Base-by-base conservation (phyloP, 2,888 invertebrate genomes). In the Halocaridina rubra region DNA sequence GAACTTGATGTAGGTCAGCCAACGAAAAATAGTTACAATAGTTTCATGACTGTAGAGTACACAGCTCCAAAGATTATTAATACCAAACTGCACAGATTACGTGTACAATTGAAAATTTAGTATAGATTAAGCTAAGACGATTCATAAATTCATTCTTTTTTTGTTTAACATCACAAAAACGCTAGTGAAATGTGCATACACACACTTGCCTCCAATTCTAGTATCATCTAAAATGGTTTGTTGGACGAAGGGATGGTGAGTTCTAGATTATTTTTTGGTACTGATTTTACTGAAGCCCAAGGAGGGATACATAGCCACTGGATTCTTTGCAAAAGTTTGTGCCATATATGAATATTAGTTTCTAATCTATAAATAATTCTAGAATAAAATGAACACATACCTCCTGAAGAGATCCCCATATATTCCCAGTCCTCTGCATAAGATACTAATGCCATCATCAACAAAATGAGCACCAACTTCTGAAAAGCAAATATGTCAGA, bases 321-420 rank as follows among this genome's bases (percentile, higher is more conserved):
- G 24, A 16, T 8, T 71, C 2, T n/a, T 71, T 30, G n/a, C 71
- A 71, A 16, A n/a, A 30, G 8, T 7, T 29, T 8, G n/a, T n/a
- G n/a, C n/a, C n/a, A n/a, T n/a, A n/a, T 7, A 29, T n/a, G 53
- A 75, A 75, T 57, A 27, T 16, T 4, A 75, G 2, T 75, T 53
- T 22, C 22, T 19, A 33, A 19, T n/a, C n/a, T n/a, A n/a, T n/a
- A n/a, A 72, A 33, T 10, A 72, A 33, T 22, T 29, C 10, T 0
- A 32, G 33, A n/a, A 32, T 16, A 16, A 30, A 8, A 22, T 16
- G 8, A 59, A 61, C 57, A 30, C 77, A 27, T 79, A 88, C 86
- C 72, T 80, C 24, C 67, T 75, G 16, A 76, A 86, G 16, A 86
- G 78, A 16, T 53, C 67, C 16, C 57, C 76, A 57, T 86, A 86